Evolutionary conservation across 2,113 vertebrate genomes (phyloP).

Genomic region (Leucosticte australis): DNA sequence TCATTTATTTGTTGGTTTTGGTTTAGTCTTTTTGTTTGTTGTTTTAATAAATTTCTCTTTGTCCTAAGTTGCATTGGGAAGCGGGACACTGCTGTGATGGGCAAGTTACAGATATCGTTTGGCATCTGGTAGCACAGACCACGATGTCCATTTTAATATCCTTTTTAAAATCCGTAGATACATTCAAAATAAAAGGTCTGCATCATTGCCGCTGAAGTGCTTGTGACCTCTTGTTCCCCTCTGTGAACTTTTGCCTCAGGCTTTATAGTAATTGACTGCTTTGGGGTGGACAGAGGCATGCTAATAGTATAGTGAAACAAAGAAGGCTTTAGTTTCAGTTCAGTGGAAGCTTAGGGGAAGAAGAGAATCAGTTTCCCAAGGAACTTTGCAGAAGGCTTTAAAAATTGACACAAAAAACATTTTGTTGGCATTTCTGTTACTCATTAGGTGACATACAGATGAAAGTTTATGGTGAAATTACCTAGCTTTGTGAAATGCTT

Average conservation of each 20-base stretch:
- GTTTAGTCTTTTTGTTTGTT: neutral
- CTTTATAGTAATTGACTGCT: neutral
- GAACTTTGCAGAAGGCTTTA: constrained; percentile 1
- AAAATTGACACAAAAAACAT: constrained; percentile 11
- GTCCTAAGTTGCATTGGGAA: neutral
- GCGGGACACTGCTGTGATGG: neutral
- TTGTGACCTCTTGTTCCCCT: neutral
- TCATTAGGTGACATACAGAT: constrained; percentile 20
- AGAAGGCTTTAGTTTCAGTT: constrained; percentile 27
- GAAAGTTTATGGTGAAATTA: neutral
- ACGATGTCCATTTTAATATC: neutral
- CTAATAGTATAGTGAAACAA: neutral
- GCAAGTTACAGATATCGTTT: neutral
- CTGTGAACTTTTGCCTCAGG: constrained; percentile 20
- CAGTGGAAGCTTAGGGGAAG: neutral
- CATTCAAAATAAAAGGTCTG: neutral
- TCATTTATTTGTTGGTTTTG: neutral
- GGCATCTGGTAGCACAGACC: neutral
- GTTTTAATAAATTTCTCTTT: neutral
- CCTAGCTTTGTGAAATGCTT: constrained; percentile 31
- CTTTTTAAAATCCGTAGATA: neutral
- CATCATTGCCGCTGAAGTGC: neutral
- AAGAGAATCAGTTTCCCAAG: constrained; percentile 24
- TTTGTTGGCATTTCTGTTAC: constrained; percentile 25
- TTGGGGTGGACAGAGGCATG: neutral